Base-by-base conservation (phyloP, 1,140 invertebrate species). In the Ips typographus region DNA sequence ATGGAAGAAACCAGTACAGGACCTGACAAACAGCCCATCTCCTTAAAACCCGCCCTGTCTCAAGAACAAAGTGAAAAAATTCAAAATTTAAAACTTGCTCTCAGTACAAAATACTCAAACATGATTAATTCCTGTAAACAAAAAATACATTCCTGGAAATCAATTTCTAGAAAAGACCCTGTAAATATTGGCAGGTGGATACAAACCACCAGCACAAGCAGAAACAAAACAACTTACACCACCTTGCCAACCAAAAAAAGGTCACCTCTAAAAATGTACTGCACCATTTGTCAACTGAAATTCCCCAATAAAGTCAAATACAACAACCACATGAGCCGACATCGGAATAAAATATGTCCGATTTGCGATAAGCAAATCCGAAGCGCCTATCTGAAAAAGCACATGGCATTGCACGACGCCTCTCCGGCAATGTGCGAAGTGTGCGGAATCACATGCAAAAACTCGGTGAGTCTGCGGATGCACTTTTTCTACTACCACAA, bases 401-500 rank as follows among this genome's bases (percentile, higher is more conserved):
- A 76, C 56, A 56, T 76, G 8, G 37, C 68, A 36, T n/a, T 67
- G 5, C 75, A 76, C 60, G 71, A 68, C 36, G 47, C 57, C 57
- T 55, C 63, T 4, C 74, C 76, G 3, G 68, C 65, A 40, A 69
- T 73, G 7, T 77, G 76, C 63, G 70, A 76, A 56, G 43, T 76
- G 5, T 77, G 76, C 61, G 75, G 75, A 40, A 69, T 65, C 3
- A 72, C 72, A 38, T 75, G 72, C 36, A 76, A 77, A 67, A 77
- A 77, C 60, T 47, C 68, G 36, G 70, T 71, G 47, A 76, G 76
- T 70, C 67, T 77, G 42, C 64, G 71, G 40, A 72, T 74, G 40
- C 76, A 77, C 57, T 69, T 74, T 43, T 72, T 72, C 40, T 75
- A 75, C 57, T 69, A 73, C 47, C 76, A 77, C 62, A 72, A 72